Base-by-base conservation (phyloP, 1,140 invertebrate genomes). In the Brachystomella parvula region DNA sequence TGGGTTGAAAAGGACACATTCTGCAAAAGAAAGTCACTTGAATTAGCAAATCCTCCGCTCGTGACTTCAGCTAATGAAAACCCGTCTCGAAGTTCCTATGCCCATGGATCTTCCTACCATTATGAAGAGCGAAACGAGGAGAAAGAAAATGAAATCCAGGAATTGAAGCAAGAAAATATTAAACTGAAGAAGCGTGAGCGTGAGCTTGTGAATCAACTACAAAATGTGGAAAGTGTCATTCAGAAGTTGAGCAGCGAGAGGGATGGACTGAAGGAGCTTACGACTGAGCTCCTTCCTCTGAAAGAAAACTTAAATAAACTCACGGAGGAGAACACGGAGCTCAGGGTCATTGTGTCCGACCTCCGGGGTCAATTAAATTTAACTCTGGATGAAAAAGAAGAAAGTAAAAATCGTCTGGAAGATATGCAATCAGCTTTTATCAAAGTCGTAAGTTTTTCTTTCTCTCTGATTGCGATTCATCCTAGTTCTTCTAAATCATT, bases 181-280 rank as follows among this genome's bases (percentile, higher is more conserved):
- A 15, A 62, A 6, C 35, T 62, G 9, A 6, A 62, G 60, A 28
- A 39, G 28, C 30, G 60, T 35, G 60, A 62, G 28, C 3, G 26
- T 21, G 60, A 62, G 3, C 60, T 62, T 15, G 33, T 62, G 3
- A 29, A 3, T 47, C 60, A 62, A 21, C 33, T 62, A 6, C 12
- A 62, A 29, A 21, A 17, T 44, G 60, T 39, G 9, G 60, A 62
- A 44, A 47, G 6, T 3, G 39, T 47, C 3, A 62, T 62, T n/a
- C 30, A 62, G 33, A 19, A 9, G 9, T 24, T 62, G 30, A 9
- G 32, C 12, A 3, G 28, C 3, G 60, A 62, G 26, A 39, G 35
- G 39, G 60, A 44, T 12, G 33, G 26, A 19, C 28, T 62, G 2
- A 19, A 19, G 19, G 31, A 62, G 44, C 6, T 24, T 15, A 35